phyloP scores from a whole-genome alignment of 2,888 invertebrate genomes.

The Acanthosepion lycidas region DNA sequence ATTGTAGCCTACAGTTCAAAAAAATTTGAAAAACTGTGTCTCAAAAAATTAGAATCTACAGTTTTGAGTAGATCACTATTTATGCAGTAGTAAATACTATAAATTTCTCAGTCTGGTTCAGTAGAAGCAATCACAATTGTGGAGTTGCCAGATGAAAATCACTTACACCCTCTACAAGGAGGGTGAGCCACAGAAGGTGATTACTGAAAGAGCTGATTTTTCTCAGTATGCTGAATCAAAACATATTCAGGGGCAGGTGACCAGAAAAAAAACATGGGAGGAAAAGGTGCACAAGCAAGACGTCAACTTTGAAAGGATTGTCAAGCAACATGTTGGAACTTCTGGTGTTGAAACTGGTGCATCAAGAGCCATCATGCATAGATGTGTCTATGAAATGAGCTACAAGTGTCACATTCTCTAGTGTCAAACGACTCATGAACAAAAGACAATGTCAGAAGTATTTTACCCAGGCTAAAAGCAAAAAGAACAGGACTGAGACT shows the following conservation, averaged over 20 bases:
- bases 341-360: not conserved
- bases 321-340: not conserved
- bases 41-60: not conserved
- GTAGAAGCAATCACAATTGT: not conserved
- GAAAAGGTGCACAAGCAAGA: not conserved
- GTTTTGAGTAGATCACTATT: not conserved
- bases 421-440: not conserved
- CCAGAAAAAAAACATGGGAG: not conserved
- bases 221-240: not conserved
- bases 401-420: not conserved
- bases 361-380: not conserved
- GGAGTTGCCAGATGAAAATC: not conserved
- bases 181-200: not conserved
- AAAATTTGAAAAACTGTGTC: too few species aligned
- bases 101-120: not conserved
- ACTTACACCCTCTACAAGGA: not conserved
- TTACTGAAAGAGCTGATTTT: not conserved
- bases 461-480: not conserved
- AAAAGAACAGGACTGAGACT: not conserved
- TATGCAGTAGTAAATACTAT: not conserved
- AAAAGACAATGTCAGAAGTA: not conserved
- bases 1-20: too few species aligned
- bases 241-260: not conserved
- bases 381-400: not conserved
- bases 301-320: not conserved